Conservation (phyloP, 1,140 invertebrate genomes). For the Drosophila miranda region DNA sequence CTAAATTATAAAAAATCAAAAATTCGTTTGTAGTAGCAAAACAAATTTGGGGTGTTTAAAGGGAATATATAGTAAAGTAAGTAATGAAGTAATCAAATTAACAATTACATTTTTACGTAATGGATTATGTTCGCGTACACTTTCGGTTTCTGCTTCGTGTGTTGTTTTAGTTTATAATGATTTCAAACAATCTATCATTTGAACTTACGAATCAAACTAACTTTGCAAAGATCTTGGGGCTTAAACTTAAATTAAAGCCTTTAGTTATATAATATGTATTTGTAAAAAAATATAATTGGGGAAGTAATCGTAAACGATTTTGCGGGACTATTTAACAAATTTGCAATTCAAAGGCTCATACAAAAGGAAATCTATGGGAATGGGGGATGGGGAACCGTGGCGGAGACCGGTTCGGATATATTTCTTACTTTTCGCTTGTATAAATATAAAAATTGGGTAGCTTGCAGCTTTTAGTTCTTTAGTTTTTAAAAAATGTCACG, state of each 20-base stretch:
- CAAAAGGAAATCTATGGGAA: slow-evolving; percentile 9
- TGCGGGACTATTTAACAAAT: slow-evolving; percentile 29
- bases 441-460: slow-evolving; percentile 71
- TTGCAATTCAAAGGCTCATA: slow-evolving; percentile 54
- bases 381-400: slow-evolving; percentile 1
- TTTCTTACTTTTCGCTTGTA: slow-evolving; percentile 40
- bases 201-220: slow-evolving; percentile 50
- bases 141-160: slow-evolving; percentile 8
- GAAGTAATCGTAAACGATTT: slow-evolving; percentile 2
- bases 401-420: slow-evolving; percentile 11
- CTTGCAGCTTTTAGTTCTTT: slow-evolving; percentile 57
- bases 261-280: slow-evolving; percentile 42
- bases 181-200: slow-evolving; percentile 36
- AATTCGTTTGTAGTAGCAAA: slow-evolving; percentile 30
- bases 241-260: slow-evolving; percentile 62
- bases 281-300: slow-evolving; percentile 33
- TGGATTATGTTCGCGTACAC: slow-evolving; percentile 8
- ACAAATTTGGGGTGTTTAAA: slow-evolving; percentile 21
- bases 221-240: slow-evolving; percentile 41
- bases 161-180: slow-evolving; percentile 15
- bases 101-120: slow-evolving; percentile 39
- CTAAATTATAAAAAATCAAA: slow-evolving; percentile 55
- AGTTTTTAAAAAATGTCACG: slow-evolving; percentile 50
- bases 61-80: slow-evolving; percentile 28
- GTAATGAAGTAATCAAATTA: slow-evolving; percentile 23